phyloP scores from a whole-genome alignment of 2,888 invertebrate species.

The Malachius bipustulatus region DNA sequence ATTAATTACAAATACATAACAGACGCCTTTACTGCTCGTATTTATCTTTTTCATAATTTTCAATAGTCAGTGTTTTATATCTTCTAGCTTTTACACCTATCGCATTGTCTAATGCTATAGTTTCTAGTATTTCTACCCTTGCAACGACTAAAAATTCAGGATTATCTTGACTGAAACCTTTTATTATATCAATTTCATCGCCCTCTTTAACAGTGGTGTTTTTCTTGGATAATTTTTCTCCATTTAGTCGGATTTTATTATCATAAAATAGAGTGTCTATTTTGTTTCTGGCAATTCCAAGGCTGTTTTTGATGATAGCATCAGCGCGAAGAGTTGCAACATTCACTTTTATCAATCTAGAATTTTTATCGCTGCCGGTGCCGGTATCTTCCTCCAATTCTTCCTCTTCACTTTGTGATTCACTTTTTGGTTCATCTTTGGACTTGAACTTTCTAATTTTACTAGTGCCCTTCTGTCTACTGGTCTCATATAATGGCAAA shows the following conservation, averaged over 20 bases:
- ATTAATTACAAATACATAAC: too few relatives aligned
- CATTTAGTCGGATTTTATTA: conserved; percentile 69
- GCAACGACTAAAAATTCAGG: conserved; percentile 56
- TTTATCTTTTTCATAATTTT: conserved; percentile 62
- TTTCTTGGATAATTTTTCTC: conserved; percentile 64
- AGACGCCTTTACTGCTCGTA: too few relatives aligned
- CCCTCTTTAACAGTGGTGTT: conserved; percentile 51
- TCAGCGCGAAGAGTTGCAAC: conserved; percentile 61
- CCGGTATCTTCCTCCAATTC: conserved; percentile 43
- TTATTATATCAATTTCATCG: conserved; percentile 70
- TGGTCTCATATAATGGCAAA: too few relatives aligned
- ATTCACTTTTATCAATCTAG: conserved; percentile 51
- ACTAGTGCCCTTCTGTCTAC: conserved; percentile 21
- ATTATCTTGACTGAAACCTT: conserved; percentile 53
- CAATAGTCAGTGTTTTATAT: conserved; percentile 58
- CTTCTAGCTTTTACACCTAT: conserved; percentile 50
- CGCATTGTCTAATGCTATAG: conserved; percentile 43
- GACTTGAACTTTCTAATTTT: conserved; percentile 17
- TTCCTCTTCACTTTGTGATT: conserved; percentile 37
- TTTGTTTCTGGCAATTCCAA: conserved; percentile 66
- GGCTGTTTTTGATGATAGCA: conserved; percentile 53
- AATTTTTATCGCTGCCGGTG: conserved; percentile 41
- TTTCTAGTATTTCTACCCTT: conserved; percentile 52
- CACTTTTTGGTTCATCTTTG: too few relatives aligned
- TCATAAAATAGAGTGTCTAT: conserved; percentile 69